Evolutionary conservation across 1,140 invertebrate species (phyloP).

Genomic region (Zaprionus gabonicus): DNA sequence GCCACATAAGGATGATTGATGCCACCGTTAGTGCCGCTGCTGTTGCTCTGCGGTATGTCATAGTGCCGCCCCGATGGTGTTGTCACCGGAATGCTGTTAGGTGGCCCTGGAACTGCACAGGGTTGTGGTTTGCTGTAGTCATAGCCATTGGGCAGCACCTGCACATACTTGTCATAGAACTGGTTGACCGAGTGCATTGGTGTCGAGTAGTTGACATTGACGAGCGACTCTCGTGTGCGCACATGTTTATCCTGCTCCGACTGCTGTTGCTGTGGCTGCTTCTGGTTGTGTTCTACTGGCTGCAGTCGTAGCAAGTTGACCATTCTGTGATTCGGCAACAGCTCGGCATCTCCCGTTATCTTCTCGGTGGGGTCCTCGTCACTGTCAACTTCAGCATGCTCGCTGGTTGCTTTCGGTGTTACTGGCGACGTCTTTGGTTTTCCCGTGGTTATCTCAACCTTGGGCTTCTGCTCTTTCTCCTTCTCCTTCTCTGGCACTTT

Average conservation of each 20-base stretch:
- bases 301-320: slow-evolving; percentile 68
- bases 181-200: slow-evolving; percentile 72
- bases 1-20: slow-evolving; percentile 74
- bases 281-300: slow-evolving; percentile 33
- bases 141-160: slow-evolving; percentile 70
- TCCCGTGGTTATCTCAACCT: slow-evolving; percentile 25
- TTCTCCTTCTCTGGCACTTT: slow-evolving; percentile 25
- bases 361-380: slow-evolving; percentile 73
- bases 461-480: slow-evolving; percentile 25
- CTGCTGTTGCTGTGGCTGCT: slow-evolving; percentile 20
- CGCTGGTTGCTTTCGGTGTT: slow-evolving; percentile 41
- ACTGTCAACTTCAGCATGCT: slow-evolving; percentile 43
- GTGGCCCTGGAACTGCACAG: slow-evolving; percentile 34
- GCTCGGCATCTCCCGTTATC: slow-evolving; percentile 79
- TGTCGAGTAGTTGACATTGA: slow-evolving; percentile 76
- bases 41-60: slow-evolving; percentile 77
- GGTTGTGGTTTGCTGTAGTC: slow-evolving; percentile 70
- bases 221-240: slow-evolving; percentile 60
- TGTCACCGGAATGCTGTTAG: slow-evolving; percentile 71
- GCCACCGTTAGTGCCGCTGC: slow-evolving; percentile 65
- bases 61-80: slow-evolving; percentile 77
- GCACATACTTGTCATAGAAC: slow-evolving; percentile 77
- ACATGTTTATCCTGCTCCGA: slow-evolving; percentile 36
- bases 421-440: slow-evolving; percentile 26
- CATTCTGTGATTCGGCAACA: slow-evolving; percentile 69